Evolutionary conservation across 2,888 invertebrate species (phyloP).

Genomic region (Acleris literana): DNA sequence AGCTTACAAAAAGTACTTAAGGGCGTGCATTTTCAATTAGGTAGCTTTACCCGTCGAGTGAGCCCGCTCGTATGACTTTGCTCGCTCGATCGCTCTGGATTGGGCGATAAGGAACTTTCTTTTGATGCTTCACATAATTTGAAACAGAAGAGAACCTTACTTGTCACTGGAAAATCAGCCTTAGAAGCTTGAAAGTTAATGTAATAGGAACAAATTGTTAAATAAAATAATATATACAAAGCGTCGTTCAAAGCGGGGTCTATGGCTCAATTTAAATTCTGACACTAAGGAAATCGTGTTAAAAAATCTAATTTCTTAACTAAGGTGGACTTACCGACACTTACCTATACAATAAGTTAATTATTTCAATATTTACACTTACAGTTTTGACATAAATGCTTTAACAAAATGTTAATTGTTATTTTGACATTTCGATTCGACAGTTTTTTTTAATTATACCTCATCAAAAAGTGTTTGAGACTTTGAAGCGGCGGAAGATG

Average conservation of each 20-base stretch:
- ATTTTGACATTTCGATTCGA: neutral
- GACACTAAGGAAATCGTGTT: slow-evolving; percentile 29
- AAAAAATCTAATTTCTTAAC: slow-evolving; percentile 36
- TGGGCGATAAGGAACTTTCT: neutral
- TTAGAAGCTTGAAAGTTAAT: slow-evolving; percentile 11
- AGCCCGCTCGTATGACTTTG: too few species aligned
- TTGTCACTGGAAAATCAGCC: slow-evolving; percentile 14
- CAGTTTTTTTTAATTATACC: neutral
- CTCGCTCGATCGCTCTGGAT: too few species aligned
- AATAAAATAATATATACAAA: slow-evolving; percentile 15
- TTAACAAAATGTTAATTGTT: neutral
- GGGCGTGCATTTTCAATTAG: too few species aligned
- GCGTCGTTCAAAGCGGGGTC: slow-evolving; percentile 12
- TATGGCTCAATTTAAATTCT: slow-evolving; percentile 24
- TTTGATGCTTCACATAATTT: slow-evolving; percentile 1
- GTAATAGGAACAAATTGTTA: slow-evolving; percentile 26
- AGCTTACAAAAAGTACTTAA: too few species aligned
- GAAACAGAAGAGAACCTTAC: neutral
- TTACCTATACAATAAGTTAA: slow-evolving; percentile 34
- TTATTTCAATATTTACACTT: slow-evolving; percentile 36
- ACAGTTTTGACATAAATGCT: slow-evolving; percentile 30
- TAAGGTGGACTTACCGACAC: slow-evolving; percentile 35
- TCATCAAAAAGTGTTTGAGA: neutral
- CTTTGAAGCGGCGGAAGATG: too few species aligned
- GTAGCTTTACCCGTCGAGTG: too few species aligned